phyloP scores from a whole-genome alignment of 2,797 vertebrate genomes.

The Sciurus vulgaris region DNA sequence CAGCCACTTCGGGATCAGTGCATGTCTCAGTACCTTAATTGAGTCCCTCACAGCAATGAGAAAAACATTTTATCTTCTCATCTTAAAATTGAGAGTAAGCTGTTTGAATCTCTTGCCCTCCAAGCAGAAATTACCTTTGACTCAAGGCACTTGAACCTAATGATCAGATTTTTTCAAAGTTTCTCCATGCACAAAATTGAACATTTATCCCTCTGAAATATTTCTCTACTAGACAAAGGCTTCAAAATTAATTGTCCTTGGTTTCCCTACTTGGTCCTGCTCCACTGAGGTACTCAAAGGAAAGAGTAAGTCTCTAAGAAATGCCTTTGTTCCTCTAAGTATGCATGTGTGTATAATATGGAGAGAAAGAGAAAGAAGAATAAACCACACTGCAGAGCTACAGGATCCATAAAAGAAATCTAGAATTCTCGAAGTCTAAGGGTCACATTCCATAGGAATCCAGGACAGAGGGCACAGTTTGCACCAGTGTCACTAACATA shows the following conservation, averaged over 20 bases:
- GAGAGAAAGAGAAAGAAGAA: no score
- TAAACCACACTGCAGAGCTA: neutral
- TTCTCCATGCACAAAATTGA: neutral
- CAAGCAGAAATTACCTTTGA: neutral
- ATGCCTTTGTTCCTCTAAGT: neutral
- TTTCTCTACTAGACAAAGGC: neutral
- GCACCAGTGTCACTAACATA: neutral
- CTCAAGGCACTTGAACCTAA: neutral
- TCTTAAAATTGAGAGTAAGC: neutral
- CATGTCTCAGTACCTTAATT: neutral
- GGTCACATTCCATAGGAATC: neutral
- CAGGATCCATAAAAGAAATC: neutral
- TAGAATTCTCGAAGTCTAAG: neutral
- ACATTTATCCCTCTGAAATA: neutral
- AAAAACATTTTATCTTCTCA: neutral
- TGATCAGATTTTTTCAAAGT: neutral
- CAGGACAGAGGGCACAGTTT: neutral
- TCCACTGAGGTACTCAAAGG: neutral
- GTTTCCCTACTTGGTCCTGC: neutral
- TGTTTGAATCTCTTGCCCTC: constrained; percentile 1
- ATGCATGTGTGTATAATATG: no score
- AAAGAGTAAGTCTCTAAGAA: neutral
- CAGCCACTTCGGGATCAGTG: neutral
- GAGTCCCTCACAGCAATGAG: neutral
- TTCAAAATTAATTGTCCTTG: neutral